Conservation (phyloP, 2,888 invertebrate species). For the Disparrhopalites patrizii region DNA sequence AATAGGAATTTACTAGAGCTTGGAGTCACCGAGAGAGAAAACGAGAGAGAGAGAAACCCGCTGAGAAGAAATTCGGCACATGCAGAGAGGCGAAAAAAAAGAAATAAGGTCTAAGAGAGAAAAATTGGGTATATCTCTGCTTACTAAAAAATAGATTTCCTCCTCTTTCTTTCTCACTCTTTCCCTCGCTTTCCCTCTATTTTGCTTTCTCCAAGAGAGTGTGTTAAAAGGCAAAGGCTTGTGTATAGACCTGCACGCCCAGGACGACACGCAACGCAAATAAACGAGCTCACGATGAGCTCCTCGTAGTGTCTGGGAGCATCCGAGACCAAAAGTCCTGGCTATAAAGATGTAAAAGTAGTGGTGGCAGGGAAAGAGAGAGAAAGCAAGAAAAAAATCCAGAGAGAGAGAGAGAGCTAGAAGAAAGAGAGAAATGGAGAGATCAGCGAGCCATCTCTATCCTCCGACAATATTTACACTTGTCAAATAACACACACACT, state of each 20-base stretch:
- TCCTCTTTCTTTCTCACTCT: too few species aligned
- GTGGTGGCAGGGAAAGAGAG: not conserved
- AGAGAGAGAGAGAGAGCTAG: not conserved
- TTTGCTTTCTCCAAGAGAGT: too few species aligned
- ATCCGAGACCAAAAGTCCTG: not conserved
- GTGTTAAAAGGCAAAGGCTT: too few species aligned
- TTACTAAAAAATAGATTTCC: too few species aligned
- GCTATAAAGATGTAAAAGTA: not conserved
- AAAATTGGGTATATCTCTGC: too few species aligned
- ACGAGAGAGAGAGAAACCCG: too few species aligned
- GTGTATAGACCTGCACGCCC: too few species aligned
- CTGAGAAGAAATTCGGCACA: too few species aligned
- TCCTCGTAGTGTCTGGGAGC: not conserved
- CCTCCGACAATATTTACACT: conserved; percentile 1
- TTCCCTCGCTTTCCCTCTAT: too few species aligned
- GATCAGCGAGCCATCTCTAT: conserved; percentile 4
- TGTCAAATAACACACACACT: conserved; percentile 9
- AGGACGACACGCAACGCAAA: conserved; percentile 15
- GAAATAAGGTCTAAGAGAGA: not conserved
- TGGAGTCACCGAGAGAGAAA: too few species aligned
- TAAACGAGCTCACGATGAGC: conserved; percentile 16
- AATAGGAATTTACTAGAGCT: too few species aligned
- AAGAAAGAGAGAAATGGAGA: not conserved
- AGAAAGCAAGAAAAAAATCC: too few species aligned
- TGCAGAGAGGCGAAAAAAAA: not conserved